A percentile compares a stretch with the other conserved stretches of the same genome.
Evolutionary conservation across 2,113 vertebrate genomes (phyloP).

Genomic region (Trochalopteron elliotii): DNA sequence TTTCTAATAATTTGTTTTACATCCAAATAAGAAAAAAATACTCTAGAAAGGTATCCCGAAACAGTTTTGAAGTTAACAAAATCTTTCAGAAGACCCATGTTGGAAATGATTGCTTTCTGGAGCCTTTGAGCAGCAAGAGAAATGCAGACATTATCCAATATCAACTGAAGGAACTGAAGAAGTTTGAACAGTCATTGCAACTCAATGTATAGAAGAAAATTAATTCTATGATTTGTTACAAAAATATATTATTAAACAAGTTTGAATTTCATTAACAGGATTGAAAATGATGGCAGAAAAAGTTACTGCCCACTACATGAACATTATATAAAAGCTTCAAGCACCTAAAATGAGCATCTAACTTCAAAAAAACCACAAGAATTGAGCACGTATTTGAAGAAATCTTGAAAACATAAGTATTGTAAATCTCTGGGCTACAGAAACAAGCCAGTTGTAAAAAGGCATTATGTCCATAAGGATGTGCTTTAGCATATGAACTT

Average conservation of each 20-base stretch:
- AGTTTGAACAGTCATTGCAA: neutral
- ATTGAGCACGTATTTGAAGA: neutral
- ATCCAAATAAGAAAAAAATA: neutral
- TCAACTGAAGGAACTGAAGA: neutral
- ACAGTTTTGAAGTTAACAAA: neutral
- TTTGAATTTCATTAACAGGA: neutral
- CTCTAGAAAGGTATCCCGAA: neutral
- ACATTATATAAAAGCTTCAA: neutral
- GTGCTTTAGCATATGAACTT: neutral
- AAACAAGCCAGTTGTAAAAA: neutral
- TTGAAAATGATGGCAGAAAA: neutral
- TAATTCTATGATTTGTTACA: neutral
- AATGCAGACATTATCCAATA: neutral
- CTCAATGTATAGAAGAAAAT: accelerated
- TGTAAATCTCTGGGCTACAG: neutral
- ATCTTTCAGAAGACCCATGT: neutral
- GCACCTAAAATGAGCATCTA: neutral
- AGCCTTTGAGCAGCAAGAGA: neutral
- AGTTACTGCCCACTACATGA: neutral
- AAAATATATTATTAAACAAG: neutral
- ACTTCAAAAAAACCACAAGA: neutral
- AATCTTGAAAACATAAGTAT: neutral
- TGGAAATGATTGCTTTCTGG: neutral
- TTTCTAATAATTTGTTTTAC: conserved; percentile 11
- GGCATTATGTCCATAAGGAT: neutral